Evolutionary conservation across 2,113 vertebrate species (phyloP), one percentile per base, ranked within the genome.

Genomic region (Gadus macrocephalus): DNA sequence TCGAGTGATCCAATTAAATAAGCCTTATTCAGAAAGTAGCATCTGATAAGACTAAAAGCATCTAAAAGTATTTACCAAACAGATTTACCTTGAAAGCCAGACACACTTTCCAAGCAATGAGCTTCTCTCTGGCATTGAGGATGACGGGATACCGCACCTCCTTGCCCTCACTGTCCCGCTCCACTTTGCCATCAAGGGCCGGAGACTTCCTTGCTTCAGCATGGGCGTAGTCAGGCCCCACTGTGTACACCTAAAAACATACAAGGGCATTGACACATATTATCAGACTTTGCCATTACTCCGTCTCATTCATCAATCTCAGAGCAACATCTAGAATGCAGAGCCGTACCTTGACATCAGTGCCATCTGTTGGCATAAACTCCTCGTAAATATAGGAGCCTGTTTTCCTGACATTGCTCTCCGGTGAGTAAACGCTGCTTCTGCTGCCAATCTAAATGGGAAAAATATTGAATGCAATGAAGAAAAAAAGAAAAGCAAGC

Each of bases 101-200:
- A 77, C 95, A 96, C 62, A 96, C 95, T 93, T 95, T 96, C 94
- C 95, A 95, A 65, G 95, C 95, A 74, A 96, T 95, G 80, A 96
- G 86, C 78, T 96, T 96, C 83, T 96, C 95, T 72, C 94, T 89
- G 71, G 95, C 95, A 71, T 95, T 96, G 64, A 96, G 90, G 72
- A 96, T 96, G 67, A 96, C 95, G 38, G 94, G 95, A 66, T 95
- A 95, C 5, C 95, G 90, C 12, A 96, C 95, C 92, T 96, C 95
- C 76, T 96, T 95, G 66, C 94, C 95, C 91, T 96, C 95, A 49
- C 94, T 95, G 60, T 95, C 94, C 66, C 95, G 83, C 71, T 96
- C 95, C 49, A 96, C 95, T 35, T 96, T 96, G 70, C 95, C 95
- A 73, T 96, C 95, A 22, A 96, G 83, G 49, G 95, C 95, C 19